Conservation (phyloP, 2,113 vertebrate species). For the Thinocorus orbignyianus region DNA sequence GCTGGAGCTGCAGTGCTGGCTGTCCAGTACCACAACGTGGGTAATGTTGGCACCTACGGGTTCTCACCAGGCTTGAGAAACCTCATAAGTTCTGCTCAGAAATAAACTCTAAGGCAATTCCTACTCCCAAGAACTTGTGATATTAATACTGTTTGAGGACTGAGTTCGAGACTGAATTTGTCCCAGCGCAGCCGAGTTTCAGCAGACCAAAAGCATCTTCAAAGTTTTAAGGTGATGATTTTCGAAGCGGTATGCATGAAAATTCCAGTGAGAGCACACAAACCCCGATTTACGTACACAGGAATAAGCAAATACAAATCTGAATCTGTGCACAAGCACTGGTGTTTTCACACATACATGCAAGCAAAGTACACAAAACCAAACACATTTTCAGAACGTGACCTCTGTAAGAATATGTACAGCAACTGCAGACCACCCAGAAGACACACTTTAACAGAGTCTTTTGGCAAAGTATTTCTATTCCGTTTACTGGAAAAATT, state of each 20-base stretch:
- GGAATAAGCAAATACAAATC: neutral
- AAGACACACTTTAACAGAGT: constrained; percentile 17
- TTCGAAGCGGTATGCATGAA: constrained; percentile 9
- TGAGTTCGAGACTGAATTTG: neutral
- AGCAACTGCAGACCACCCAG: constrained; percentile 47
- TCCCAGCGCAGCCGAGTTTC: neutral
- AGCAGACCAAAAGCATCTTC: neutral
- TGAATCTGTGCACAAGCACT: constrained; percentile 24
- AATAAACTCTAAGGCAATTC: neutral
- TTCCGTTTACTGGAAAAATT: neutral
- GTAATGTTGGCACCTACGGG: neutral
- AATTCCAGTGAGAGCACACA: constrained; percentile 52
- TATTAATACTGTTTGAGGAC: neutral
- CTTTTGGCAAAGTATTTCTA: constrained; percentile 25
- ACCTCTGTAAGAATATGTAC: constrained; percentile 55
- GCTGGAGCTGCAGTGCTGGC: neutral
- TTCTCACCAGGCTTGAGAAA: neutral
- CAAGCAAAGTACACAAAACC: constrained; percentile 47
- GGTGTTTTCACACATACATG: constrained; percentile 48
- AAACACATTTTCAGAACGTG: constrained; percentile 2
- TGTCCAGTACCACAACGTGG: neutral
- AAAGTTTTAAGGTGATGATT: neutral
- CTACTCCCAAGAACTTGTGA: neutral
- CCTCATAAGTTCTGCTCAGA: neutral
- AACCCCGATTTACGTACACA: neutral